A percentile compares a stretch with the other conserved stretches of the same genome.
Evolutionary conservation across 92 coral and sea anemone species (phyloP).

Genomic region (Metridium senile): DNA sequence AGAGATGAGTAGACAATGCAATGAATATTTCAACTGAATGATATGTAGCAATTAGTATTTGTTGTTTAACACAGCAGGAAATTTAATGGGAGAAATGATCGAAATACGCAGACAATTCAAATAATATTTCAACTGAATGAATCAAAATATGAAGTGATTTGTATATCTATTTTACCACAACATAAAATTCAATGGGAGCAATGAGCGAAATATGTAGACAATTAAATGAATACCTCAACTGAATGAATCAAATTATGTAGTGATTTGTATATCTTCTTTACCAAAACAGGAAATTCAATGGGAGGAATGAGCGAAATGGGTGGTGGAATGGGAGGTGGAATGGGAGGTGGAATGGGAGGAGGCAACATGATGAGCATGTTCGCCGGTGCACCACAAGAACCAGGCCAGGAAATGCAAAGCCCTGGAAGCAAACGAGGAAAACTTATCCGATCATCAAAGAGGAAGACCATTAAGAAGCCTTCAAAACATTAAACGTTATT

Average conservation of each 20-base stretch:
- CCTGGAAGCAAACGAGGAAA: conserved; percentile 34
- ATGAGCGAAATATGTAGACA: too few relatives aligned
- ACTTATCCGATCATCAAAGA: conserved; percentile 21
- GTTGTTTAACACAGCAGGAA: not conserved
- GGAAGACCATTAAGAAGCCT: conserved; percentile 30
- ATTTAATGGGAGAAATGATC: not conserved
- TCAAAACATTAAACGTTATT: conserved; percentile 9
- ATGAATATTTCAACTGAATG: too few relatives aligned
- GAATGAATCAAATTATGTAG: too few relatives aligned
- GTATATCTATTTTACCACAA: too few relatives aligned
- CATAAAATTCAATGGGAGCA: too few relatives aligned
- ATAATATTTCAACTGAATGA: too few relatives aligned
- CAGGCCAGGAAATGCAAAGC: conserved; percentile 10
- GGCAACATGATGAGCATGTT: conserved; percentile 53
- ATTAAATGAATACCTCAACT: too few relatives aligned
- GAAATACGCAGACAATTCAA: too few relatives aligned
- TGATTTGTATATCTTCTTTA: not conserved
- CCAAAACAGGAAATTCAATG: not conserved
- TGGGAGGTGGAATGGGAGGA: conserved; percentile 39
- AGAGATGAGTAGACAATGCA: too few relatives aligned
- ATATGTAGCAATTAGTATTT: not conserved
- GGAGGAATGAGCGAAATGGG: conserved; percentile 2
- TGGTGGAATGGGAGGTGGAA: conserved; percentile 46
- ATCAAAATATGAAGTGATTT: too few relatives aligned
- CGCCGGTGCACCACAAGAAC: conserved; percentile 6